Conservation (phyloP, 2,888 invertebrate species). For the Drosophila stalkeri region DNA sequence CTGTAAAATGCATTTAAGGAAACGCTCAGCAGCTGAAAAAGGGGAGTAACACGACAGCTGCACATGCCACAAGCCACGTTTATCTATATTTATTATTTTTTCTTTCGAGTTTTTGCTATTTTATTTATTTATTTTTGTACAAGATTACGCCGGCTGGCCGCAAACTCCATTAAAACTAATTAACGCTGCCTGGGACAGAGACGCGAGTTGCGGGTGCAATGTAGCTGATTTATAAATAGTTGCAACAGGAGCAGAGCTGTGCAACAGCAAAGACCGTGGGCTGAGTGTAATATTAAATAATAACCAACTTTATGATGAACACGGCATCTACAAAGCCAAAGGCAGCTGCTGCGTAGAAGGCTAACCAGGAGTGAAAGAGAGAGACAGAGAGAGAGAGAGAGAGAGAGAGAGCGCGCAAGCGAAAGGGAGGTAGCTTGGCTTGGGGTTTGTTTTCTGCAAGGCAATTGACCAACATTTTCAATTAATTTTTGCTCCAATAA, state of each 20-base stretch:
- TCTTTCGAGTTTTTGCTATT: not conserved
- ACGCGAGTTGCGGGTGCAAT: not conserved
- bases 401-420: not conserved
- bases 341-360: slow-evolving; percentile 29
- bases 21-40: not conserved
- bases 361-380: no score
- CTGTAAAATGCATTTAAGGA: slow-evolving; percentile 21
- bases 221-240: slow-evolving; percentile 39
- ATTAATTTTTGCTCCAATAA: slow-evolving; percentile 84
- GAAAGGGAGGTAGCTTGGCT: no score
- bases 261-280: slow-evolving; percentile 28
- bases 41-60: not conserved
- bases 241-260: slow-evolving; percentile 24
- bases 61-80: slow-evolving; percentile 11
- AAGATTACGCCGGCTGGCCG: slow-evolving; percentile 21
- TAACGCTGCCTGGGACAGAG: slow-evolving; percentile 47
- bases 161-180: slow-evolving; percentile 69
- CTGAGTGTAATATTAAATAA: slow-evolving; percentile 55
- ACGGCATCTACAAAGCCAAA: slow-evolving; percentile 24
- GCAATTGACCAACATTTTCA: slow-evolving; percentile 84
- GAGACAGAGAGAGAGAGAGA: not conserved
- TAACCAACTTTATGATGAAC: slow-evolving; percentile 50
- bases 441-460: slow-evolving; percentile 50
- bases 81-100: slow-evolving; percentile 12
- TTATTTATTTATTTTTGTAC: slow-evolving; percentile 1